Evolutionary conservation across 2,797 vertebrate species (phyloP).

Genomic region (Cossypha heuglini): DNA sequence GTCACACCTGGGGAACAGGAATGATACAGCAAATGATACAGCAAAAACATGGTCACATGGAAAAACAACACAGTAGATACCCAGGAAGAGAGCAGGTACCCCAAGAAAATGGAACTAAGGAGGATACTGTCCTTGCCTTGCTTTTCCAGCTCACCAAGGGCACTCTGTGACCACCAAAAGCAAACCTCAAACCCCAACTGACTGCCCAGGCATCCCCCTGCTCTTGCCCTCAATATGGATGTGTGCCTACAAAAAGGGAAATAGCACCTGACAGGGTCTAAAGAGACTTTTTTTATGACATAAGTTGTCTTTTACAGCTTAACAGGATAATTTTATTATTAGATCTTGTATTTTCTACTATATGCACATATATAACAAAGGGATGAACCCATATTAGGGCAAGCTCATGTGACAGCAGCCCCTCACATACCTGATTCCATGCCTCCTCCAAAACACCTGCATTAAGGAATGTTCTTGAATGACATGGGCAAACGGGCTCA

Average conservation of each 20-base stretch:
- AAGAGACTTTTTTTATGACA: background rate
- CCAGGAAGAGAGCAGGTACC: background rate
- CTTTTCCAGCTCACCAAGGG: background rate
- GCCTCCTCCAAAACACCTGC: background rate
- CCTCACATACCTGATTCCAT: background rate
- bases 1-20: background rate
- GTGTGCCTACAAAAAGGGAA: background rate
- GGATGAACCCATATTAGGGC: accelerated
- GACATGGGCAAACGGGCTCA: background rate
- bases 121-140: accelerated
- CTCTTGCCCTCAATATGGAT: background rate
- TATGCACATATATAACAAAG: background rate
- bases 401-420: background rate
- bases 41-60: background rate
- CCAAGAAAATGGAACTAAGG: accelerated
- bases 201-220: background rate
- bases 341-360: background rate
- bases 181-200: background rate
- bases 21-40: slow-evolving; percentile 40
- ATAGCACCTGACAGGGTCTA: background rate
- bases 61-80: background rate
- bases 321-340: background rate
- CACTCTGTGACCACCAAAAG: accelerated
- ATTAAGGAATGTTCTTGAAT: background rate
- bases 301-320: background rate